Evolutionary conservation across 2,888 invertebrate species (phyloP), one percentile per base, ranked within the genome.

Genomic region (Lasius fuliginosus): DNA sequence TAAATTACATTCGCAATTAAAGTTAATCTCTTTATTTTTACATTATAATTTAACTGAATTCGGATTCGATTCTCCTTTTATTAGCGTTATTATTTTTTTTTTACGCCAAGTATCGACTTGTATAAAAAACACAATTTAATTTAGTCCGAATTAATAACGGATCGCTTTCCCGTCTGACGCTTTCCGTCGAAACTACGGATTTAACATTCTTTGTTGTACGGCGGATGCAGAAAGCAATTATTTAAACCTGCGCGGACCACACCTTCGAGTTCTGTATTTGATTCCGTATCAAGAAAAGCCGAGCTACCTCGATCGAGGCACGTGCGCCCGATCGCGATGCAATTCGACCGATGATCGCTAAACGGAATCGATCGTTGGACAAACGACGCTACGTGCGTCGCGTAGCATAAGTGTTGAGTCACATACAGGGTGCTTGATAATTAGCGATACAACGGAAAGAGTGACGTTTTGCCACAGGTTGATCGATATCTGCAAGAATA

Each of bases 301-400:
- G 60, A 23, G 46, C 46, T 40, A n/a, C 11, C 12, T 23, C 15
- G 30, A 4, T 33, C 40, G 73, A 33, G 40, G 71, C 90, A 86
- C 82, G 73, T 64, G 84, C 84, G 58, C 62, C n/a, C 76, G 79
- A 88, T 90, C 85, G 62, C 53, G 75, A 83, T 84, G 23, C 73
- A 71, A 64, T 64, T 71, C 53, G 27, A 12, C 42, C 23, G 69
- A 33, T 69, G 64, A 76, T 74, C 84, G 30, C 40, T 18, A 68
- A 49, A 27, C 49, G 33, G 15, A 74, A 90, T 88, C 85, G 88
- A 90, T 74, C 60, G 33, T 88, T 86, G 74, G 60, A 82, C 83
- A 86, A 89, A 83, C 60, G 85, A 69, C 36, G 83, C 69, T 90
- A 83, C 79, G 69, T 77, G 83, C 62, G 64, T 62, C 33, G 18